Evolutionary conservation across 2,888 invertebrate species (phyloP).

Genomic region (Clivina fossor): DNA sequence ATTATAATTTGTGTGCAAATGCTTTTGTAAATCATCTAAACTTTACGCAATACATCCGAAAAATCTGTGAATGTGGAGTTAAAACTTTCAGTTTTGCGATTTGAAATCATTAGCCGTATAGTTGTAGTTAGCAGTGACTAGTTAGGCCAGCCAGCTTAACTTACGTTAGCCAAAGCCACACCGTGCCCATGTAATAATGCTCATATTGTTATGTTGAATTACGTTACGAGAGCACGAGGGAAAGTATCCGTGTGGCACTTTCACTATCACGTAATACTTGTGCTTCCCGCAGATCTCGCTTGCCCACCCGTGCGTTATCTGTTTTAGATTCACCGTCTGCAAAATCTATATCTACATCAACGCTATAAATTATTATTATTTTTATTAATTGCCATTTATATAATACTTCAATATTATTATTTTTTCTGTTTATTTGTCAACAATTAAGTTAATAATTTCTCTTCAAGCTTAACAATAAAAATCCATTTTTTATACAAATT

Average conservation of each 20-base stretch:
- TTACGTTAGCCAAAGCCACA: conserved; percentile 29
- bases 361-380: too few species aligned
- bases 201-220: conserved; percentile 51
- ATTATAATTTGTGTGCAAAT: too few species aligned
- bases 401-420: too few species aligned
- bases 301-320: conserved; percentile 41
- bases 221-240: conserved; percentile 51
- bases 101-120: background rate
- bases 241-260: conserved; percentile 54
- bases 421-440: too few species aligned
- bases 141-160: conserved; percentile 22
- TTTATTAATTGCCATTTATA: too few species aligned
- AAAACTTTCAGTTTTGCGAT: background rate
- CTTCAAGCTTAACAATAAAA: too few species aligned
- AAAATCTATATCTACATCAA: too few species aligned
- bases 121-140: background rate
- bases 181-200: conserved; percentile 44
- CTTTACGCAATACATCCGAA: too few species aligned
- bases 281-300: conserved; percentile 42
- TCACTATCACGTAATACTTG: conserved; percentile 53
- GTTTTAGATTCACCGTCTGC: too few species aligned
- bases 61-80: background rate
- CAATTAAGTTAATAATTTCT: too few species aligned
- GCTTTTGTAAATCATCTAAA: too few species aligned
- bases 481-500: too few species aligned